Conservation (phyloP, 2,888 invertebrate species). For the Erebia palarica region DNA sequence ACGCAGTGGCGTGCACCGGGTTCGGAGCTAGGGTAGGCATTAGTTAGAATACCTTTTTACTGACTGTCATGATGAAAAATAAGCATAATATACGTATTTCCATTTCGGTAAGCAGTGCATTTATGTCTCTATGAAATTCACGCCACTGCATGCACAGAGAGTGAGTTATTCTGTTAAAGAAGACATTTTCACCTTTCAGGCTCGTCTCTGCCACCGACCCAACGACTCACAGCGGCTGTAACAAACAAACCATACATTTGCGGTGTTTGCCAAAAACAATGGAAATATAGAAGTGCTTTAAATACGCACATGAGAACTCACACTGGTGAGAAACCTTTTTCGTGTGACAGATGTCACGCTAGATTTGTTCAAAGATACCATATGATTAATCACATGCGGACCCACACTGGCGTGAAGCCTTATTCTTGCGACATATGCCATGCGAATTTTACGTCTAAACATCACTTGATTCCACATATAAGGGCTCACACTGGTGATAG, state of each 20-base stretch:
- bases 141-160: too few species aligned
- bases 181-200: background rate
- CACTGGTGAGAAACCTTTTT: conserved; percentile 2
- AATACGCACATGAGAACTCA: background rate
- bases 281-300: background rate
- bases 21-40: too few species aligned
- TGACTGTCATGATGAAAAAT: too few species aligned
- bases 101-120: too few species aligned
- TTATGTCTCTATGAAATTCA: too few species aligned
- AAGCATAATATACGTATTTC: too few species aligned
- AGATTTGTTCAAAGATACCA: background rate
- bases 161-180: background rate
- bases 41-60: too few species aligned
- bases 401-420: background rate
- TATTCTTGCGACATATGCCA: background rate
- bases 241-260: background rate
- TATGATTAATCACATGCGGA: background rate
- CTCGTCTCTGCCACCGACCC: background rate
- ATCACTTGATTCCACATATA: background rate
- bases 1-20: too few species aligned
- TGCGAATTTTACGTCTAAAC: background rate
- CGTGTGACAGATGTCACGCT: background rate
- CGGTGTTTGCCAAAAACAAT: background rate
- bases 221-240: background rate
- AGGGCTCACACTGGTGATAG: background rate